Evolutionary conservation across 2,113 vertebrate genomes (phyloP).

Genomic region (Nycticebus coucang): DNA sequence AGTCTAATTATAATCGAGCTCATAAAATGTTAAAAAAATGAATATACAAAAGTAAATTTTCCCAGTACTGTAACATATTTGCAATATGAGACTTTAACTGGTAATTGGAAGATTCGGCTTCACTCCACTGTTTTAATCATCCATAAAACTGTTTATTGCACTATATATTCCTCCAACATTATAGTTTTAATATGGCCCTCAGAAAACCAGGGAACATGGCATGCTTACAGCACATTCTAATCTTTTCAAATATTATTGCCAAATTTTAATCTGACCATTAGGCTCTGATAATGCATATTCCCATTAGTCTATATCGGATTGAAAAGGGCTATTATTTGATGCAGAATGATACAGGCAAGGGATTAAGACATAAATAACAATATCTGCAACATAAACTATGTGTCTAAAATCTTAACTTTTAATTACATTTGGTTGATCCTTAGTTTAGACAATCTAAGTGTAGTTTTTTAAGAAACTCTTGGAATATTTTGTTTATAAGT

Average conservation of each 20-base stretch:
- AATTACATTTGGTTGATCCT: not conserved
- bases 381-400: not conserved
- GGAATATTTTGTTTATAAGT: not conserved
- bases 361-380: not conserved
- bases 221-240: not conserved
- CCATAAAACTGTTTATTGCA: constrained; percentile 67
- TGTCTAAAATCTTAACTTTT: not conserved
- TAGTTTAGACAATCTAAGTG: not conserved
- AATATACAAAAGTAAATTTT: constrained; percentile 66
- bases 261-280: constrained; percentile 11
- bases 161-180: constrained; percentile 63
- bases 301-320: not conserved
- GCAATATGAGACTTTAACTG: constrained; percentile 41
- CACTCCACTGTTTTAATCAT: constrained; percentile 66
- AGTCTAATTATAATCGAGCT: constrained; percentile 61
- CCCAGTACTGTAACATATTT: constrained; percentile 33
- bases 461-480: not conserved
- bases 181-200: constrained; percentile 49
- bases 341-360: not conserved
- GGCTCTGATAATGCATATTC: not conserved
- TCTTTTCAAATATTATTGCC: not conserved
- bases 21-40: constrained; percentile 64
- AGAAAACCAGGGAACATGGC: constrained; percentile 18
- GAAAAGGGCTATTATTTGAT: not conserved
- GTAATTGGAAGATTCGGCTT: constrained; percentile 58